A percentile compares a stretch with the other conserved stretches of the same genome.
Evolutionary conservation across 92 coral and sea anemone genomes (phyloP).

Genomic region (Bergia sp.): DNA sequence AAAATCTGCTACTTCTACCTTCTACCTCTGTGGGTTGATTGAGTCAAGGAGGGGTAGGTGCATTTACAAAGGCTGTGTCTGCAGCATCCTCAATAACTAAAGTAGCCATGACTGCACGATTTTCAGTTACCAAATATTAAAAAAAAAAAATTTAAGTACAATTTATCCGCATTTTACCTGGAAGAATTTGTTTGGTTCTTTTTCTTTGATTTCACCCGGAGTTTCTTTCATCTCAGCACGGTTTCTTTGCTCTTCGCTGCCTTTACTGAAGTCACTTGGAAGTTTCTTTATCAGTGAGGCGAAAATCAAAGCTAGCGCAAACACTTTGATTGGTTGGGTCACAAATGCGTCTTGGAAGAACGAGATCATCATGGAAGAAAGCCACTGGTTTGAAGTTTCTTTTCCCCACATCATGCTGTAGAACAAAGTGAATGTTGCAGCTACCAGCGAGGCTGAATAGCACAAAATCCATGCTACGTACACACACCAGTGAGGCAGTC

Average conservation of each 20-base stretch:
- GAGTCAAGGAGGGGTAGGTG: too few relatives aligned
- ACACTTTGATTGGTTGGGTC: slow-evolving; percentile 70
- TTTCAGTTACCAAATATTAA: too few relatives aligned
- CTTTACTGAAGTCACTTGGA: slow-evolving; percentile 53
- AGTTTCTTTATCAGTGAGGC: slow-evolving; percentile 54
- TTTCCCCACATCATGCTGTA: slow-evolving; percentile 90
- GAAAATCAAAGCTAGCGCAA: slow-evolving; percentile 47
- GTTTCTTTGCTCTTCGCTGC: not conserved
- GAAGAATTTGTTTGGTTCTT: not conserved
- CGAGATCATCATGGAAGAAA: slow-evolving; percentile 74
- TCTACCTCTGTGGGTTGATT: too few relatives aligned
- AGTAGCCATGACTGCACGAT: too few relatives aligned
- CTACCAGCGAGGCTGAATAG: slow-evolving; percentile 51
- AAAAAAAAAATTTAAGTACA: too few relatives aligned
- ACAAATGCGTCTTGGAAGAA: slow-evolving; percentile 80
- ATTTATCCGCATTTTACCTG: too few relatives aligned
- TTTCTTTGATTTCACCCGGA: slow-evolving; percentile 3
- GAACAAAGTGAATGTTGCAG: slow-evolving; percentile 71
- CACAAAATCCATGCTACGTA: slow-evolving; percentile 73
- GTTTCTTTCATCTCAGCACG: not conserved
- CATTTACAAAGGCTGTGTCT: too few relatives aligned
- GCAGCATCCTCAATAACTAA: too few relatives aligned
- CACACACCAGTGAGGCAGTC: slow-evolving; percentile 74
- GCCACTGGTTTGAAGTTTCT: slow-evolving; percentile 72
- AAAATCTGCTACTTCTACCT: too few relatives aligned